Evolutionary conservation across 2,113 vertebrate genomes (phyloP), one percentile per base, ranked within the genome.

Genomic region (Paradisaea rubra): DNA sequence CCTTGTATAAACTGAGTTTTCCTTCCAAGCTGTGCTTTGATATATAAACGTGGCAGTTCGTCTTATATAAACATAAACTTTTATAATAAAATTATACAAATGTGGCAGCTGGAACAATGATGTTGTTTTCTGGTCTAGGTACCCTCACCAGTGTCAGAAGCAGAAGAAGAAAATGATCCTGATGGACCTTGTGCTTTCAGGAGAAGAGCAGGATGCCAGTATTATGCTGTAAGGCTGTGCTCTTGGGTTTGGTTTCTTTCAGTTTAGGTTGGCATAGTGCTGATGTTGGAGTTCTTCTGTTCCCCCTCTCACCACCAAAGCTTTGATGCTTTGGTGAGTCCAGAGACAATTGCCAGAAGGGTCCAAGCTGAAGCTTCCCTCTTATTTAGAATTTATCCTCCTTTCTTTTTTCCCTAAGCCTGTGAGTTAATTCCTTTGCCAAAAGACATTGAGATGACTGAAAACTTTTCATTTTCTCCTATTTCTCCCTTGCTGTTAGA

Each of bases 151-250:
- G 96, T 97, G 21, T 99, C 98, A 11, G 99, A 99, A 91, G 91
- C 98, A 4, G 99, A 99, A 91, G 99, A 99, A 96, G 99, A 99
- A 94, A 99, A 98, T 39, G 98, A 98, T 94, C 98, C 98, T 68
- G 99, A 99, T 77, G 99, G 99, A 86, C 92, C 97, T 21, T 99
- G 98, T 96, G 98, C 98, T 96, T 99, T 99, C 97, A 98, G 98
- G 96, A 98, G 99, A 65, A 98, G 97, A 98, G 98, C 98, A 88
- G 99, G 98, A 96, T 99, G 99, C 98, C 98, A 98, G 94, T 99
- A 99, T 98, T 98, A 98, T 6, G 98, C 99, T 97, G 99, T 99
- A 97, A 99, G 98, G 89, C 30, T 37, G 0, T 33, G 50, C 63
- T 83, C 1, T 60, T 50, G 42, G 24, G 7, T 71, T 37, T 42